Percentiles rank a stretch among this genome's conserved stretches.
Conservation (phyloP, 2,113 vertebrate genomes). For the Mesitornis unicolor region DNA sequence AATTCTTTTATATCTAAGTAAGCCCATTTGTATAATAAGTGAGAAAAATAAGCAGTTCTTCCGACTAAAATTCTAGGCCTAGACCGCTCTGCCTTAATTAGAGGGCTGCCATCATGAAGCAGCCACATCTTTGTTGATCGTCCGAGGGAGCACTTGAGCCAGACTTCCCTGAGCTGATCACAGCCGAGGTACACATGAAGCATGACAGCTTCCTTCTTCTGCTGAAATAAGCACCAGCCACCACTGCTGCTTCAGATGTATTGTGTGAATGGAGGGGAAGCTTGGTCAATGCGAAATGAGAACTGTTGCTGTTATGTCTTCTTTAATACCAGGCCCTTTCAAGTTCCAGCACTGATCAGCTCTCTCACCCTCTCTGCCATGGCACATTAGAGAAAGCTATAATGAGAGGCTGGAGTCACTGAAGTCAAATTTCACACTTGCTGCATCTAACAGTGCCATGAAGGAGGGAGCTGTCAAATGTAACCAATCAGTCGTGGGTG, state of each 20-base stretch:
- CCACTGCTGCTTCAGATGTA: not conserved
- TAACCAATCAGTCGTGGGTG: not conserved
- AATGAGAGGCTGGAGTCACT: not conserved
- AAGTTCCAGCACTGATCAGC: not conserved
- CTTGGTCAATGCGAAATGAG: not conserved
- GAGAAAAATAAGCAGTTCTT: not conserved
- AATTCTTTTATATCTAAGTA: not conserved
- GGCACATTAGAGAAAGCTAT: not conserved
- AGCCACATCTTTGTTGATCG: not conserved
- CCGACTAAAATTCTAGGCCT: not conserved
- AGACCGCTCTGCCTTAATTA: not conserved
- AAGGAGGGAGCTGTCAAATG: not conserved
- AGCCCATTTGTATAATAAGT: not conserved
- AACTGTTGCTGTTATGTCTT: not conserved
- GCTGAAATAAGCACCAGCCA: not conserved
- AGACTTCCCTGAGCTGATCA: not conserved
- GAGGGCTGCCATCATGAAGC: not conserved
- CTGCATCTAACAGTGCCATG: not conserved
- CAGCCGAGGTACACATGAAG: not conserved
- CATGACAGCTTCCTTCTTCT: not conserved
- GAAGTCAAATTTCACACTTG: not conserved
- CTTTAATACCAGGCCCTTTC: not conserved
- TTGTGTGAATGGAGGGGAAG: not conserved
- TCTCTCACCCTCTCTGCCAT: not conserved
- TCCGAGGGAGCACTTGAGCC: not conserved